phyloP scores from a whole-genome alignment of 2,113 vertebrate species.

The Semicossyphus pulcher region DNA sequence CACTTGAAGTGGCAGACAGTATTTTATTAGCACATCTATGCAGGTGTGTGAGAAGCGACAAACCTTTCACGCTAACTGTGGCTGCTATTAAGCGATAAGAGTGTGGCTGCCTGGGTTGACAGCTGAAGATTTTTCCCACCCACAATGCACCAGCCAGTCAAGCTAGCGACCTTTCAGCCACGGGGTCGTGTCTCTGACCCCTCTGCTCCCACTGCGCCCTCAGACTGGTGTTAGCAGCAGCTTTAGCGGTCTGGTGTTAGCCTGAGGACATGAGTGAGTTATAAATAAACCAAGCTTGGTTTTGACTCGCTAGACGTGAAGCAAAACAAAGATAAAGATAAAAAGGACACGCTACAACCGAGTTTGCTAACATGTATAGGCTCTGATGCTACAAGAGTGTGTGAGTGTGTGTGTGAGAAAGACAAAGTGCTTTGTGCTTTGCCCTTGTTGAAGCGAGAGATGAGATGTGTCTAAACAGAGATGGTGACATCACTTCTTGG shows the following conservation, averaged over 20 bases:
- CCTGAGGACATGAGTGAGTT: background rate
- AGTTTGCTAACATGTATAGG: no score
- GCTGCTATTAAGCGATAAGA: background rate
- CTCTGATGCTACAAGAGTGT: conserved; percentile 6
- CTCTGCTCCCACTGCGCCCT: background rate
- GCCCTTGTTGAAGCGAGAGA: conserved; percentile 66
- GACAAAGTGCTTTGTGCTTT: conserved; percentile 46
- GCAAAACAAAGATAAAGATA: background rate
- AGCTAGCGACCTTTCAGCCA: background rate
- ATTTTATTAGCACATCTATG: background rate
- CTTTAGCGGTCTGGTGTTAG: background rate
- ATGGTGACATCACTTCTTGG: conserved; percentile 76
- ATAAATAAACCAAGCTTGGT: background rate
- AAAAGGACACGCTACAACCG: no score
- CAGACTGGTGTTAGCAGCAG: conserved; percentile 3
- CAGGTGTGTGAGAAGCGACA: background rate
- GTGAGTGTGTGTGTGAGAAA: conserved; percentile 6
- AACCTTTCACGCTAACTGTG: background rate
- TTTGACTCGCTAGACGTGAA: background rate
- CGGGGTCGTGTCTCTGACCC: conserved; percentile 15
- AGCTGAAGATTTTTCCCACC: background rate
- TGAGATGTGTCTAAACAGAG: conserved; percentile 67
- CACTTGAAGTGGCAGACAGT: background rate
- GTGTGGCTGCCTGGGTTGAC: background rate
- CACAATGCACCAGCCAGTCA: background rate